phyloP scores from a whole-genome alignment of 2,888 invertebrate species.

The Dorcus hopei region DNA sequence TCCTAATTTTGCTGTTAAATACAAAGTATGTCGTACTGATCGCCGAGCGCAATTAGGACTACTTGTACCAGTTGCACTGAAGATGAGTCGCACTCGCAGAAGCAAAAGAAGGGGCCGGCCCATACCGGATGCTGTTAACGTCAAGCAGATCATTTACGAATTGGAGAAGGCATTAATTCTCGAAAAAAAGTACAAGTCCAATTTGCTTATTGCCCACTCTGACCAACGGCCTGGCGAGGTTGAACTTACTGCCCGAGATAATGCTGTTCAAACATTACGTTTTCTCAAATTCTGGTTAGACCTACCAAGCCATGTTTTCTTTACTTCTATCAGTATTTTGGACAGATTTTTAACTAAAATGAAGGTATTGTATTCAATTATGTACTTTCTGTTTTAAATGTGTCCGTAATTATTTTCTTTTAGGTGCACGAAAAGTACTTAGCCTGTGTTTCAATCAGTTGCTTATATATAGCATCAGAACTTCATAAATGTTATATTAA shows the following conservation, averaged over 20 bases:
- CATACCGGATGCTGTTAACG: slow-evolving; percentile 43
- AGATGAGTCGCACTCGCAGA: slow-evolving; percentile 39
- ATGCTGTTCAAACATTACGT: slow-evolving; percentile 75
- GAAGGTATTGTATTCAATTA: slow-evolving; percentile 57
- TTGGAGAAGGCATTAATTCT: slow-evolving; percentile 40
- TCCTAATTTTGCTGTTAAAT: slow-evolving; percentile 30
- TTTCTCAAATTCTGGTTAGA: slow-evolving; percentile 85
- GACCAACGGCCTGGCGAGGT: slow-evolving; percentile 59
- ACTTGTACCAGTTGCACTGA: slow-evolving; percentile 14
- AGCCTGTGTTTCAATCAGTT: slow-evolving; percentile 82
- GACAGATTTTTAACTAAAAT: slow-evolving; percentile 81
- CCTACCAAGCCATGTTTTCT: slow-evolving; percentile 73
- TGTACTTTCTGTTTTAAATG: not conserved
- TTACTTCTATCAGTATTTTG: slow-evolving; percentile 74
- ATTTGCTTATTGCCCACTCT: slow-evolving; percentile 31
- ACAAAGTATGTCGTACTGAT: slow-evolving; percentile 26
- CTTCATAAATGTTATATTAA: slow-evolving; percentile 60
- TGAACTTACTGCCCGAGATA: slow-evolving; percentile 72
- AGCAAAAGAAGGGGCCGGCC: slow-evolving; percentile 47
- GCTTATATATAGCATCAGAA: slow-evolving; percentile 78
- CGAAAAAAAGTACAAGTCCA: slow-evolving; percentile 37
- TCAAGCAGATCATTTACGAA: slow-evolving; percentile 38
- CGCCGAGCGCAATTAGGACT: slow-evolving; percentile 4
- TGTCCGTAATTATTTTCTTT: not conserved
- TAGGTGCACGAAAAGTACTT: slow-evolving; percentile 75